phyloP scores from a whole-genome alignment of 2,888 invertebrate genomes.

The Tenthredo mesomela region DNA sequence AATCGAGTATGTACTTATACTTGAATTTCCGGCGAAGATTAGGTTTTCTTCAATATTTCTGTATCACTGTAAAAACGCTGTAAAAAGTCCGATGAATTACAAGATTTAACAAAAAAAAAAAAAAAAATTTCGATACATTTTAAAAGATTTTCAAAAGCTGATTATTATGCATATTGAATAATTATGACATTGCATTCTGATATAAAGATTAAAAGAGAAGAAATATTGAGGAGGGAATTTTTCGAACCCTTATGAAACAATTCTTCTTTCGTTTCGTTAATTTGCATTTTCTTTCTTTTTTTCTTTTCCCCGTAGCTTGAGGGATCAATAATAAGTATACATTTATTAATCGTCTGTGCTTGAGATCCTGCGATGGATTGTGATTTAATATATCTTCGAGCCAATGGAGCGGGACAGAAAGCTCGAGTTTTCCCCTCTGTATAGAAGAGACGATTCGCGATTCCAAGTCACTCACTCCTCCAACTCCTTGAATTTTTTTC shows the following conservation, averaged over 20 bases:
- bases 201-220: neutral
- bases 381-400: slow-evolving; percentile 69
- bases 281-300: slow-evolving; percentile 57
- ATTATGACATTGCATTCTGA: neutral
- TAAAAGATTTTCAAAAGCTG: too few relatives aligned
- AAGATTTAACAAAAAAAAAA: too few relatives aligned
- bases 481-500: neutral
- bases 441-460: slow-evolving; percentile 36
- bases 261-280: slow-evolving; percentile 40
- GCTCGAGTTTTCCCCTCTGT: slow-evolving; percentile 59
- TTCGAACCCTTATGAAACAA: neutral
- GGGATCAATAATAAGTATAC: slow-evolving; percentile 58
- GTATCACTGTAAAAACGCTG: too few relatives aligned
- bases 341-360: slow-evolving; percentile 25
- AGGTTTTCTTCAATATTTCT: too few relatives aligned
- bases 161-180: too few relatives aligned
- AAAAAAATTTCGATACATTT: too few relatives aligned
- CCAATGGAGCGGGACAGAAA: slow-evolving; percentile 64
- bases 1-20: neutral
- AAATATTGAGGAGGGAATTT: neutral
- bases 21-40: neutral
- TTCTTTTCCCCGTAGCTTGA: slow-evolving; percentile 59
- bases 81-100: too few relatives aligned
- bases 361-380: slow-evolving; percentile 64
- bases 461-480: slow-evolving; percentile 14